Evolutionary conservation across 2,888 invertebrate genomes (phyloP).

Genomic region (Pristionchus entomophagus): DNA sequence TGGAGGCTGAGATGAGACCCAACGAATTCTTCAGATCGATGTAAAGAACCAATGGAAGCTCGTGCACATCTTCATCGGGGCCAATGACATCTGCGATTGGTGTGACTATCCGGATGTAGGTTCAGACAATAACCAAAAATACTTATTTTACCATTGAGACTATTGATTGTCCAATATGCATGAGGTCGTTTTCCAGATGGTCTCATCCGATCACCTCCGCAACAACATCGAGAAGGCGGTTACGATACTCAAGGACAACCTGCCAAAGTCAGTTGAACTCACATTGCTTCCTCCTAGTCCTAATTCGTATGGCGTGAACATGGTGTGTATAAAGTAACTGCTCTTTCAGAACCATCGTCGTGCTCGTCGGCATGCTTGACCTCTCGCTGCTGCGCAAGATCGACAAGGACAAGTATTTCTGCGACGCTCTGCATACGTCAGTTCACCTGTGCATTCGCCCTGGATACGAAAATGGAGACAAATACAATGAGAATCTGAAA

Average conservation of each 20-base stretch:
- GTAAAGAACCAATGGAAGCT: no score
- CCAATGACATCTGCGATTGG: constrained; percentile 66
- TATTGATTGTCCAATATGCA: neutral
- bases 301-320: neutral
- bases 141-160: no score
- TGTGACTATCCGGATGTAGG: constrained; percentile 56
- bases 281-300: neutral
- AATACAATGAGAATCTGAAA: neutral
- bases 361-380: constrained; percentile 70
- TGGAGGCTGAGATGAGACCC: constrained; percentile 47
- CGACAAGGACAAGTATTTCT: constrained; percentile 68
- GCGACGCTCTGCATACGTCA: constrained; percentile 61
- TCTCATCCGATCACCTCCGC: constrained; percentile 55
- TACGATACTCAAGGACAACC: constrained; percentile 62
- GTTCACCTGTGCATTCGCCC: neutral
- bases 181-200: constrained; percentile 53
- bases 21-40: constrained; percentile 65
- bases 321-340: neutral
- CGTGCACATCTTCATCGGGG: no score
- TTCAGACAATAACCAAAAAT: neutral
- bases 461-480: neutral
- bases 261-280: constrained; percentile 54
- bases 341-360: no score
- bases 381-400: constrained; percentile 68
- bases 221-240: constrained; percentile 61